Evolutionary conservation across 2,797 vertebrate species (phyloP).

Genomic region (Pteropus rufus): DNA sequence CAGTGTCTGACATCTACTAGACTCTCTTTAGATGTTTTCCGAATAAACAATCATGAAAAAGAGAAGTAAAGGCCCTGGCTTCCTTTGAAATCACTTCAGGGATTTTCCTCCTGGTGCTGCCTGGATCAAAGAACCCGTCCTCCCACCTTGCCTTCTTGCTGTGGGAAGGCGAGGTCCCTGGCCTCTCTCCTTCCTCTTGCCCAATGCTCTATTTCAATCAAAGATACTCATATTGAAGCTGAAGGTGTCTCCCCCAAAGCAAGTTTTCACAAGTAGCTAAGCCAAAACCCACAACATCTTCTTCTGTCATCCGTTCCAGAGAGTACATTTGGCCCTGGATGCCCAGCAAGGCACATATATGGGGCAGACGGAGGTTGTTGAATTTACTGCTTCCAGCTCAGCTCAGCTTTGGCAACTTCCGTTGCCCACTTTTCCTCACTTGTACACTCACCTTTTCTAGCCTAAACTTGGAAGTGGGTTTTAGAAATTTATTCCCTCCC

Average conservation of each 20-base stretch:
- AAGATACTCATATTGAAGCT: background rate
- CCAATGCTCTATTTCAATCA: background rate
- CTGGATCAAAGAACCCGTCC: background rate
- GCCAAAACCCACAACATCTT: conserved; percentile 62
- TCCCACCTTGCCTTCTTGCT: background rate
- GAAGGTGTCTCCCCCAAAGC: conserved; percentile 38
- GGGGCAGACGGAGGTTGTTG: background rate
- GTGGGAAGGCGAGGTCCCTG: background rate
- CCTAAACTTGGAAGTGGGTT: conserved; percentile 46
- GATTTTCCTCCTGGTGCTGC: background rate
- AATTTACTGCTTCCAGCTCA: conserved; percentile 21
- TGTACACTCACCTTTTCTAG: conserved; percentile 65
- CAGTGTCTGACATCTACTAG: background rate
- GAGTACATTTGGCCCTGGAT: background rate
- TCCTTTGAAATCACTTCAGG: background rate
- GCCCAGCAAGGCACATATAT: background rate
- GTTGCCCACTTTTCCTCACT: conserved; percentile 45
- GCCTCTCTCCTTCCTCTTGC: background rate
- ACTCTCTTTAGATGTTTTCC: background rate
- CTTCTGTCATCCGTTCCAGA: conserved; percentile 46
- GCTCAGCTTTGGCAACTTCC: conserved; percentile 52
- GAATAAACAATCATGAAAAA: background rate
- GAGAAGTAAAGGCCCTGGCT: background rate
- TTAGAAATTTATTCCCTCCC: conserved; percentile 56
- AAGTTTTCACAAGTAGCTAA: conserved; percentile 52